Base-by-base conservation (phyloP, 35 echinoderm and acorn worm genomes). In the Patiria miniata region DNA sequence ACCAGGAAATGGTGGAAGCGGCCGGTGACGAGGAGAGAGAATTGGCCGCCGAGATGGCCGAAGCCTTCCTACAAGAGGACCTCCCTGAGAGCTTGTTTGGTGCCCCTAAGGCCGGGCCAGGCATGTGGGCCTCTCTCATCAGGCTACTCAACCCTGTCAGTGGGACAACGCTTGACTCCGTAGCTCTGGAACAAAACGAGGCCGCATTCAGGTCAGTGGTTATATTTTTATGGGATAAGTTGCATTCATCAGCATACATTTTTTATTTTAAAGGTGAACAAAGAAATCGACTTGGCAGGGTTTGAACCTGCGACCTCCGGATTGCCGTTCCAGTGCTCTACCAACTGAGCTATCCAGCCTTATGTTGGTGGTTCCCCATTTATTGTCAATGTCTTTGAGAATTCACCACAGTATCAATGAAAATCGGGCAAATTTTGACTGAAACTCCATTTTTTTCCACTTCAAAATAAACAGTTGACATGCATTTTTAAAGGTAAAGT, bases 1-100 rank as follows among this genome's bases (percentile, higher is more conserved):
- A 12, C 28, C 52, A 99, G 96, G 96, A 99, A 99, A 99, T 99
- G 96, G 96, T 99, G 9, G 96, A 99, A 79, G 96, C 96, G 30
- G 92, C 96, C 9, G 96, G 93, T 14, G 96, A 99, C 59, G 96
- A 99, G 84, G 96, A 99, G 55, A 91, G 87, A 36, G 96, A 99
- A 47, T 77, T 99, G 53, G 96, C 96, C 44, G 96, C 96, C 53
- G 96, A 99, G 83, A 99, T 99, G 96, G 96, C 96, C 2, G 96
- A 94, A 57, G 96, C 92, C 26, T 99, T 99, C 65, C 86, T 99
- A 18, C 91, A 99, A 19, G 96, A 99, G 78, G 92, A 94, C 29
- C 79, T 92, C 18, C 90, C 92, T 5, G 92, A 95, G 83, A 86
- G 77, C 26, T 78, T 91, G 78, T 99, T 94, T 88, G 88, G 96